A percentile compares a stretch with the other conserved stretches of the same genome.
Conservation (phyloP, 2,888 invertebrate species). For the Drosophila lacicola region DNA sequence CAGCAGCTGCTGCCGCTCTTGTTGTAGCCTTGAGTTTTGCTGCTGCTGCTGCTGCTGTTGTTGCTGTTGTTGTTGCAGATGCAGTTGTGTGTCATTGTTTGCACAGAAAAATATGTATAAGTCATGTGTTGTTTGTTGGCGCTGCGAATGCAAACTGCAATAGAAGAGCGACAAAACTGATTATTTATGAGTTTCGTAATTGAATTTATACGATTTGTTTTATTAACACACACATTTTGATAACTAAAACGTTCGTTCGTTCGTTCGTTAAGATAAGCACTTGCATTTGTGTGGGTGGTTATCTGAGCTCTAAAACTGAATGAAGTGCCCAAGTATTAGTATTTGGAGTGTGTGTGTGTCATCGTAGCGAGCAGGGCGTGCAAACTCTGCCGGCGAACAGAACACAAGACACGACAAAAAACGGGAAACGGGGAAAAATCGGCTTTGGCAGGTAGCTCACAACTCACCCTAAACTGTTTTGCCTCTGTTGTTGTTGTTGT, state of each 20-base stretch:
- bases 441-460: constrained; percentile 63
- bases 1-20: constrained; percentile 42
- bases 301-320: constrained; percentile 44
- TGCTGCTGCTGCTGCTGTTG: constrained; percentile 35
- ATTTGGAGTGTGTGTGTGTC: constrained; percentile 15
- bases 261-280: constrained; percentile 53
- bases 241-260: constrained; percentile 43
- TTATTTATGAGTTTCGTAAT: constrained; percentile 59
- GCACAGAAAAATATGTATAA: constrained; percentile 56
- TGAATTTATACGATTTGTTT: constrained; percentile 56
- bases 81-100: constrained; percentile 71
- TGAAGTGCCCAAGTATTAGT: constrained; percentile 45
- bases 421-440: constrained; percentile 22
- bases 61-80: constrained; percentile 26
- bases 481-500: constrained; percentile 34
- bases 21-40: constrained; percentile 42
- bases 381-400: constrained; percentile 55
- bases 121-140: constrained; percentile 41
- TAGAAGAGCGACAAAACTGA: constrained; percentile 61
- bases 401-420: constrained; percentile 29
- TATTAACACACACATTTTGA: constrained; percentile 50
- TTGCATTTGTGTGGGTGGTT: constrained; percentile 45
- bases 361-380: constrained; percentile 43
- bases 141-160: constrained; percentile 58
- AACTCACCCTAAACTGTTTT: constrained; percentile 71